A percentile compares a stretch with the other conserved stretches of the same genome.
phyloP scores from a whole-genome alignment of 2,888 invertebrate genomes.

The Hyposoter didymator region DNA sequence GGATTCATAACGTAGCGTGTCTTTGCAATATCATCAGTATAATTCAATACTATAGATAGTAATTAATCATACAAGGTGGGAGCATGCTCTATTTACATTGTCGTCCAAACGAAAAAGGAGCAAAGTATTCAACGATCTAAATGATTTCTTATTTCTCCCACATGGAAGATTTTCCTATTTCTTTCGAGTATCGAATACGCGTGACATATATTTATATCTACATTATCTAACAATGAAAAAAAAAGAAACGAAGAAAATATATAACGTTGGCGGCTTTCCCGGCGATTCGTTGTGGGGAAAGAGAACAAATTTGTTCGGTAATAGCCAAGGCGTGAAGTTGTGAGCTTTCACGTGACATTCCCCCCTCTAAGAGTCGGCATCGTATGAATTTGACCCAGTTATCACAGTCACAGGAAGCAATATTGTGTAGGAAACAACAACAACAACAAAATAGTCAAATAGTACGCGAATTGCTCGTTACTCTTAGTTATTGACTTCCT shows the following conservation, averaged over 20 bases:
- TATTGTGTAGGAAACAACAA: constrained; percentile 75
- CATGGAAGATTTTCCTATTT: constrained; percentile 59
- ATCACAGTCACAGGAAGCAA: constrained; percentile 84
- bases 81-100: constrained; percentile 64
- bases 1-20: constrained; percentile 70
- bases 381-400: constrained; percentile 80
- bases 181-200: constrained; percentile 58
- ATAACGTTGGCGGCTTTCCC: constrained; percentile 50
- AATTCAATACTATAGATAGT: constrained; percentile 62
- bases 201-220: constrained; percentile 33
- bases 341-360: constrained; percentile 83
- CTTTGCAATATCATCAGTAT: constrained; percentile 69
- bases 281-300: constrained; percentile 56
- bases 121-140: constrained; percentile 33
- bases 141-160: constrained; percentile 24
- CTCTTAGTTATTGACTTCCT: constrained; percentile 23
- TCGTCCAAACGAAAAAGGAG: constrained; percentile 49
- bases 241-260: constrained; percentile 44
- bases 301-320: constrained; percentile 41
- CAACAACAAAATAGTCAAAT: constrained; percentile 9
- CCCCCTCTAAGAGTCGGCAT: constrained; percentile 83
- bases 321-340: constrained; percentile 81
- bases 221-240: constrained; percentile 43
- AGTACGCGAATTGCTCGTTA: constrained; percentile 28
- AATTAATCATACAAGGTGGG: constrained; percentile 62